phyloP scores from a whole-genome alignment of 2,113 vertebrate genomes.

The Hippocampus barbouri region DNA sequence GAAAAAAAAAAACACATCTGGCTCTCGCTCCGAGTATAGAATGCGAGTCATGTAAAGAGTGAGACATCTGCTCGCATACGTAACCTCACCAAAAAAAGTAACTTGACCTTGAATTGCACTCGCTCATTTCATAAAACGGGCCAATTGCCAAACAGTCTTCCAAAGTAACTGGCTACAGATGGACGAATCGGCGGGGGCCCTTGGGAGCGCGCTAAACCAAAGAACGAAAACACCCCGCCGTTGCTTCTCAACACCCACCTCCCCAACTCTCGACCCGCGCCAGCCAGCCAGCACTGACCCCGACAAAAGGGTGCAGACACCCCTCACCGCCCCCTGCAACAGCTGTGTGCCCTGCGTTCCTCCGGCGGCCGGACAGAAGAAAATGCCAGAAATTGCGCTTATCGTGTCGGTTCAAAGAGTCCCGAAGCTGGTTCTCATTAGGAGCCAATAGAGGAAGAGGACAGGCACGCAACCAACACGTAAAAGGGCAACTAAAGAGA shows the following conservation, averaged over 20 bases:
- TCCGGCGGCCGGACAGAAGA: conserved; percentile 46
- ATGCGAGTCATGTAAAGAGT: conserved; percentile 13
- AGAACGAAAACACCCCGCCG: conserved; percentile 25
- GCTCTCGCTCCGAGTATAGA: neutral
- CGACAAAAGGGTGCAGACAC: conserved; percentile 38
- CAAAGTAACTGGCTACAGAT: conserved; percentile 54
- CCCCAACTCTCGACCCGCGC: conserved; percentile 59
- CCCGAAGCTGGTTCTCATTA: conserved; percentile 64
- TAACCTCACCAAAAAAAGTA: conserved; percentile 23
- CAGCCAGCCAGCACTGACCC: conserved; percentile 67
- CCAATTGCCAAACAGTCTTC: conserved; percentile 26
- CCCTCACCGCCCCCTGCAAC: conserved; percentile 40
- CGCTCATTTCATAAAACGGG: conserved; percentile 28
- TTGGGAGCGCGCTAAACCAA: conserved; percentile 32
- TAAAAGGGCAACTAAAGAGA: conserved; percentile 2
- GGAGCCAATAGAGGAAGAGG: conserved; percentile 53
- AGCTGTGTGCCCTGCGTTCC: conserved; percentile 71
- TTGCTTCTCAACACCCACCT: conserved; percentile 42
- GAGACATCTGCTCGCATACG: conserved; percentile 16
- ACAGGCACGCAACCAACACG: conserved; percentile 51
- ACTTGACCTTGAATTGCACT: conserved; percentile 33
- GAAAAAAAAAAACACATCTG: neutral
- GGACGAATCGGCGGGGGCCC: conserved; percentile 41
- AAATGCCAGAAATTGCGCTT: conserved; percentile 65
- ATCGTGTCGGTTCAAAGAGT: conserved; percentile 55